A percentile compares a stretch with the other conserved stretches of the same genome.
Conservation (phyloP, 1,140 invertebrate genomes). For the Scaptomyza hsui region DNA sequence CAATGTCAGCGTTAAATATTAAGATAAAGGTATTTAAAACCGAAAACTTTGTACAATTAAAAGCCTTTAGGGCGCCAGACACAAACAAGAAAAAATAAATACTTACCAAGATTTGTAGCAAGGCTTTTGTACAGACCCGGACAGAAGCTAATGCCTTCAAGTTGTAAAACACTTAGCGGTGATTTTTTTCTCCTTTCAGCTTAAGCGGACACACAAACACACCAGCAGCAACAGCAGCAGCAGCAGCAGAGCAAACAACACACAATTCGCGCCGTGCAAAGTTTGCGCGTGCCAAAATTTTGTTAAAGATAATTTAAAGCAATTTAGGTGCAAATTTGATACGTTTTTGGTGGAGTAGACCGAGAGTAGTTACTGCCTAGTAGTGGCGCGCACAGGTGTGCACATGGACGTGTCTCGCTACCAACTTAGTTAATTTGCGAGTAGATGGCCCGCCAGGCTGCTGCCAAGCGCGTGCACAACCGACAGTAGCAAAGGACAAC, state of each 20-base stretch:
- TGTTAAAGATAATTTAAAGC: slow-evolving; percentile 73
- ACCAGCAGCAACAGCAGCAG: neutral
- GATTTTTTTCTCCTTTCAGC: slow-evolving; percentile 59
- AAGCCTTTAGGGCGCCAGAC: slow-evolving; percentile 23
- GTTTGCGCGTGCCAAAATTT: slow-evolving; percentile 66
- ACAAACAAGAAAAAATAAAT: slow-evolving; percentile 12
- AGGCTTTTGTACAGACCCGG: slow-evolving; percentile 20
- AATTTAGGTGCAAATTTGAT: slow-evolving; percentile 78
- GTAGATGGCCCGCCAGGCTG: slow-evolving; percentile 28
- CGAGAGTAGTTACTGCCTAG: slow-evolving; percentile 33
- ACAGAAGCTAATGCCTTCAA: slow-evolving; percentile 65
- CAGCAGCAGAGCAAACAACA: slow-evolving; percentile 4
- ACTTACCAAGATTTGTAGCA: slow-evolving; percentile 66
- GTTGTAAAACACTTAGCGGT: slow-evolving; percentile 81
- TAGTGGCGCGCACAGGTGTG: slow-evolving; percentile 70
- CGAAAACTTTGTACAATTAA: slow-evolving; percentile 37
- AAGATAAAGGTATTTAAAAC: slow-evolving; percentile 26
- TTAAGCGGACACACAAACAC: slow-evolving; percentile 7
- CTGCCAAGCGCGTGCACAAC: slow-evolving; percentile 66
- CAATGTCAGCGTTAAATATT: slow-evolving; percentile 1
- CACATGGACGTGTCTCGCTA: slow-evolving; percentile 37
- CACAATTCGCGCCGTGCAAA: slow-evolving; percentile 46
- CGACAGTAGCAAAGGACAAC: slow-evolving; percentile 77
- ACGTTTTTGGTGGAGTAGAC: slow-evolving; percentile 46
- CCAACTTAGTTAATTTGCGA: slow-evolving; percentile 45